Base-by-base conservation (phyloP, 2,888 invertebrate species). In the Callinectes sapidus region DNA sequence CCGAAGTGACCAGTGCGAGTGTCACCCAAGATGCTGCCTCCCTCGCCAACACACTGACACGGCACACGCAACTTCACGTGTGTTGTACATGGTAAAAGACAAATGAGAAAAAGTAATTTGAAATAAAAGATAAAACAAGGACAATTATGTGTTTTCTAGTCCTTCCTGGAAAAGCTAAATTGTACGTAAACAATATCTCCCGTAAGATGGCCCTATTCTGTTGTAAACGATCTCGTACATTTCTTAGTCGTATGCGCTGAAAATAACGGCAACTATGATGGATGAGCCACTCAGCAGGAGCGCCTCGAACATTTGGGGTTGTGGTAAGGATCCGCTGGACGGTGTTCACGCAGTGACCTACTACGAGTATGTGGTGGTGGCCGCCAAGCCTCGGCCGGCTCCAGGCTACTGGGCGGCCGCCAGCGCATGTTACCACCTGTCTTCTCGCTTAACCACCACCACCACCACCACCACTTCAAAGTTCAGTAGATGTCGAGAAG, bases 261-360 rank as follows among this genome's bases (percentile, higher is more conserved):
- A 48, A 48, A 48, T 48, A 48, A 48, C 48, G 48, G 48, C 48
- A 48, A 10, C 5, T 48, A 48, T 48, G 8, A 48, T 48, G 48
- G 48, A 61, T 16, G 61, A 61, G 61, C 2, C 61, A 61, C 18
- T 18, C 61, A 2, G 71, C n/a, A 1, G 71, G 2, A n/a, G n/a
- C 71, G 71, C 32, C 81, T 81, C 81, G 16, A 23, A 81, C 81
- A 32, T 35, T 35, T 14, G 32, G 16, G 81, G 16, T 14, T 14
- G 81, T 81, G 32, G 81, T 81, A 81, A 81, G 32, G 81, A 32
- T 35, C 32, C 81, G 35, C 32, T 16, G 81, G 81, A 32, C 23
- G 16, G 35, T 81, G 81, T 81, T 81, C 81, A 32, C 81, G 81
- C 81, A 32, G 81, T 81, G 81, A 81, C 81, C 81, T 81, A 81